Evolutionary conservation across 2,113 vertebrate species (phyloP), one percentile per base, ranked within the genome.

Genomic region (Gymnorhina tibicen): DNA sequence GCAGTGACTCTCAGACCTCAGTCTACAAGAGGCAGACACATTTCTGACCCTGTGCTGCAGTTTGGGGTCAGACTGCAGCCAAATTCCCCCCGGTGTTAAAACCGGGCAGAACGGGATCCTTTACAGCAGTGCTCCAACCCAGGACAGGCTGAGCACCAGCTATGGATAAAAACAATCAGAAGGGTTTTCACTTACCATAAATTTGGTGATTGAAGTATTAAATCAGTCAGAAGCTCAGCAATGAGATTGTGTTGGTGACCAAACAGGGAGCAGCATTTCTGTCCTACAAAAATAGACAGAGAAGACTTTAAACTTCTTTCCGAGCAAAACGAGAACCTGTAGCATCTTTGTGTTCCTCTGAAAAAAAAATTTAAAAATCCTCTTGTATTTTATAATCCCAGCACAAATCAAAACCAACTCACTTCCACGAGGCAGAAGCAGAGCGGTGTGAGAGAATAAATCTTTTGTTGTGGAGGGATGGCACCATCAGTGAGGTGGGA

Each of bases 1-100:
- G 32, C 91, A 98, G 87, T 93, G 95, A 94, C 59, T 98, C 97
- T 85, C 97, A 95, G 53, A 46, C 82, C 24, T 97, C 98, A 83
- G 98, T 93, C 97, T 98, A 55, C 49, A 26, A 59, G 37, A 46
- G 63, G 33, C 1, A 76, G 44, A 46, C 11, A 23, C 22, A 30
- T 59, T 70, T 53, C 56, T 50, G 49, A 32, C 14, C 46, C n/a
- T 6, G 21, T 53, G 47, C 1, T 70, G n/a, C 24, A 53, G 24
- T 33, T 22, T 0, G 2, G 52, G 37, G 11, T 85, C 66, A 77
- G 64, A 41, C 37, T 26, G n/a, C 69, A 75, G 33, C 16, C 52
- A 46, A 16, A 42, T 26, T 30, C 39, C 32, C 32, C 14, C 6
- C 6, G 13, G 46, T 44, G 47, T 7, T 59, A 44, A 58, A 78